These are phyloP conservation scores for Anoplophora glabripennis DNA, from an alignment of 1,140 invertebrate genomes.

Conservation along the genomic window DNA sequence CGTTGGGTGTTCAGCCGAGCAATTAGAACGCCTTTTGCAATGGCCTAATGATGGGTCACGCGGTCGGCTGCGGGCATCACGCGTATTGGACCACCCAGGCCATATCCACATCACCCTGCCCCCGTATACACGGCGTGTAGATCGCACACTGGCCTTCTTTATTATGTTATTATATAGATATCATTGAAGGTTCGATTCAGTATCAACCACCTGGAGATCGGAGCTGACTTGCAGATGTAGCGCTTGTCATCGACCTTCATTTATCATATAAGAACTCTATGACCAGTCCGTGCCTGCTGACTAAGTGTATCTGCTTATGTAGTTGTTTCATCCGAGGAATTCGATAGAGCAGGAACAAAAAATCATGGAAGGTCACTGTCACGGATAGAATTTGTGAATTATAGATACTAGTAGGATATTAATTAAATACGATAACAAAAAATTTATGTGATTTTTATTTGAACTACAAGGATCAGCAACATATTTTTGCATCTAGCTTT, in stretches of 20 bases:
- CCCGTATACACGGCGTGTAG: constrained; percentile 7
- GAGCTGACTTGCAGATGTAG: constrained; percentile 16
- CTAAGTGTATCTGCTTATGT: too few species aligned
- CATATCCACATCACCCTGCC: constrained; percentile 17
- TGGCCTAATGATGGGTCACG: constrained; percentile 43
- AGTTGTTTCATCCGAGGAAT: too few species aligned
- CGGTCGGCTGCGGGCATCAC: constrained; percentile 34
- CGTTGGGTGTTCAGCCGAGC: constrained; percentile 39
- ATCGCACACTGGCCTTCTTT: constrained; percentile 5
- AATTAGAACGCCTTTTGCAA: constrained; percentile 45
- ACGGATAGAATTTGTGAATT: too few species aligned
- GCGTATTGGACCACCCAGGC: constrained; percentile 40
- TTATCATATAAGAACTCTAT: constrained; percentile 10
- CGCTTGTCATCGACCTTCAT: constrained; percentile 4
- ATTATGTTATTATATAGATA: constrained; percentile 18
- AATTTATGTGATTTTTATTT: too few species aligned
- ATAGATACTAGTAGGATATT: too few species aligned
- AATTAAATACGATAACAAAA: too few species aligned
- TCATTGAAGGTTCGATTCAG: constrained; percentile 5
- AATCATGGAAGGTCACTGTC: too few species aligned
- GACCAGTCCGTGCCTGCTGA: not conserved
- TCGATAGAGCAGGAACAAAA: too few species aligned
- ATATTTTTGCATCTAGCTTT: too few species aligned
- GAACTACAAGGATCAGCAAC: too few species aligned
- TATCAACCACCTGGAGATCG: constrained; percentile 13